Evolutionary conservation across 1,140 invertebrate species (phyloP).

Genomic region (Copidosoma floridanum): DNA sequence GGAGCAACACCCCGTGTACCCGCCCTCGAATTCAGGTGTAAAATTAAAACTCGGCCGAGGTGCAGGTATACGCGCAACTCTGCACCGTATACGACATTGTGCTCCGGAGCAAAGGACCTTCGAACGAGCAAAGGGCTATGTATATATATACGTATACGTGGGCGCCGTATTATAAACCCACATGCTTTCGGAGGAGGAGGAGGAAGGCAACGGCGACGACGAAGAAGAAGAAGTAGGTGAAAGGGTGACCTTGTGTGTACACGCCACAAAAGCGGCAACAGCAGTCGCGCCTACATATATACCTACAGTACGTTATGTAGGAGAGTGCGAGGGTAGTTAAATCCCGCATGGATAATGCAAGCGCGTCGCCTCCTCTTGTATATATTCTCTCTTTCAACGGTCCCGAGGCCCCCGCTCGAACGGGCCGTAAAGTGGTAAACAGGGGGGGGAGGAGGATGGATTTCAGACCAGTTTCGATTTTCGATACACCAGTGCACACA

Average conservation of each 20-base stretch:
- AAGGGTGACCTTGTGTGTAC: slow-evolving; percentile 27
- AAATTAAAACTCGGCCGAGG: slow-evolving; percentile 7
- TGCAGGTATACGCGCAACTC: not conserved
- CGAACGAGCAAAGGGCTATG: no score
- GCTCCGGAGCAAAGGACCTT: no score
- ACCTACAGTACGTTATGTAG: no score
- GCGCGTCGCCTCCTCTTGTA: not conserved
- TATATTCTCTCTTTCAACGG: not conserved
- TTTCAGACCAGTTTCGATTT: slow-evolving; percentile 26
- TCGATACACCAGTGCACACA: not conserved
- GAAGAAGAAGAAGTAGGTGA: slow-evolving; percentile 11
- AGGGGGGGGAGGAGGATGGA: not conserved
- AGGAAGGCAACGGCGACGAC: no score
- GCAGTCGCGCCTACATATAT: not conserved
- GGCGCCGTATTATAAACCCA: not conserved
- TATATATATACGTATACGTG: no score
- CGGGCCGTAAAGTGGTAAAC: no score
- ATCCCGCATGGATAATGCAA: slow-evolving; percentile 9
- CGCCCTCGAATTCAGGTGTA: slow-evolving; percentile 3
- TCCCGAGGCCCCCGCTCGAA: no score
- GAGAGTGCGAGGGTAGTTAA: slow-evolving; percentile 13
- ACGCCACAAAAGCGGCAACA: no score
- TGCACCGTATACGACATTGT: not conserved
- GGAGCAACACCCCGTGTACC: no score
- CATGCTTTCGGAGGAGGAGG: not conserved